Conservation (phyloP, 2,113 vertebrate genomes). For the Martes martes region DNA sequence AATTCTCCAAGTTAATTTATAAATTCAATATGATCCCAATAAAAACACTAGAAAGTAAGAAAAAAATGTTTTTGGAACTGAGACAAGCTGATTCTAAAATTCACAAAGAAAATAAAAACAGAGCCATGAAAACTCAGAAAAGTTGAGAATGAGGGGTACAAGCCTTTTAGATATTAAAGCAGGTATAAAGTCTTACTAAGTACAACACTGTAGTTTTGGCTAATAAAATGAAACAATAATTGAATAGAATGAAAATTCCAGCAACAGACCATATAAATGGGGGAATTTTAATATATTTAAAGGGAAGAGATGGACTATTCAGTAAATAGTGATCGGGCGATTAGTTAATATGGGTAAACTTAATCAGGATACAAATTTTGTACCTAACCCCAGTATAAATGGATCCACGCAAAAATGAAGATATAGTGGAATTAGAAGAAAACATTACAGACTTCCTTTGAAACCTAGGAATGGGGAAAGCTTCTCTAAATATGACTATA, state of each 20-base stretch:
- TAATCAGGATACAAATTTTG: background rate
- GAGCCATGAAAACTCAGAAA: background rate
- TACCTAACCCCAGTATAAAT: background rate
- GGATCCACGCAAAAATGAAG: background rate
- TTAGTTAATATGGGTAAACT: background rate
- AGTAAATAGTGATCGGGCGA: background rate
- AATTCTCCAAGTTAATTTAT: background rate
- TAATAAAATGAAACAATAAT: background rate
- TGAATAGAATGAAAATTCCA: background rate
- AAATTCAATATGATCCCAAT: background rate
- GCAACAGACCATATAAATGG: background rate
- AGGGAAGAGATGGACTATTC: background rate
- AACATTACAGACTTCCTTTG: background rate
- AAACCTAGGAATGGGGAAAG: background rate
- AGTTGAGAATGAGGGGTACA: background rate
- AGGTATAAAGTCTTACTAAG: background rate
- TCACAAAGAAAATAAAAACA: background rate
- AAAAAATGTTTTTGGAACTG: background rate
- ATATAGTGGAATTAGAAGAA: background rate
- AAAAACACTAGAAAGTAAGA: background rate
- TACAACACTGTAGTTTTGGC: background rate
- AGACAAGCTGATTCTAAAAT: background rate
- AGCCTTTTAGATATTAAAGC: background rate
- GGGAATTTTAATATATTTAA: background rate
- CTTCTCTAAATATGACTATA: background rate